These are phyloP conservation scores for Eupsittula cactorum DNA, from an alignment of 2,113 vertebrate genomes.

Conservation along the genomic window DNA sequence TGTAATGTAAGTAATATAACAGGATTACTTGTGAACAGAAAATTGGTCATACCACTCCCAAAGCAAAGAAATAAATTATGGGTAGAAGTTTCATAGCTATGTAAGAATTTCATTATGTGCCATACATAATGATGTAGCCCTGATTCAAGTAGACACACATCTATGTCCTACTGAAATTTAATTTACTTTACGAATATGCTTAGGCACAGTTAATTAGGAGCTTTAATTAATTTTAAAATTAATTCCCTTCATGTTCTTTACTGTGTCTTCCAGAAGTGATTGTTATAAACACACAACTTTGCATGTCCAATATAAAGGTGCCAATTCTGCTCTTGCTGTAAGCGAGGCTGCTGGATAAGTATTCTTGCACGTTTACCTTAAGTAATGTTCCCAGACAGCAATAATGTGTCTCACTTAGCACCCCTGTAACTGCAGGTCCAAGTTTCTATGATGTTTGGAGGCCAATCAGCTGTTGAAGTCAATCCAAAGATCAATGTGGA, in stretches of 20 bases:
- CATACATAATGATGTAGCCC: not conserved
- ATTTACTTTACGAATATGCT: not conserved
- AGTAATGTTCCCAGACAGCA: not conserved
- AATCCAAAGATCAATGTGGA: slow-evolving; percentile 85
- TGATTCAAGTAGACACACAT: not conserved
- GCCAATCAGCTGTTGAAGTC: slow-evolving; percentile 90
- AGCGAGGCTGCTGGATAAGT: not conserved
- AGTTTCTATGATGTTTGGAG: slow-evolving; percentile 96
- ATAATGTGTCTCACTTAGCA: not conserved
- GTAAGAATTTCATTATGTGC: not conserved
- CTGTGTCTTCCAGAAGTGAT: not conserved
- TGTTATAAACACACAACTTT: not conserved
- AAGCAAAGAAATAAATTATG: slow-evolving; percentile 23
- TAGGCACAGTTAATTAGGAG: not conserved
- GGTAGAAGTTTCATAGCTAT: not conserved
- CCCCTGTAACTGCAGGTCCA: slow-evolving; percentile 82
- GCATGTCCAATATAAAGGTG: not conserved
- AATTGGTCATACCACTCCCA: not conserved
- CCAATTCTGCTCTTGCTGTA: not conserved
- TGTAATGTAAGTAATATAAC: not conserved
- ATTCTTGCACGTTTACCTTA: not conserved
- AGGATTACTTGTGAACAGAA: not conserved
- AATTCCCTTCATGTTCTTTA: not conserved
- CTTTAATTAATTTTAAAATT: not conserved
- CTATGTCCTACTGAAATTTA: not conserved